Percentiles rank a stretch among this genome's conserved stretches.
phyloP scores from a whole-genome alignment of 2,113 vertebrate species.

The Ophthalmolycus amberensis region DNA sequence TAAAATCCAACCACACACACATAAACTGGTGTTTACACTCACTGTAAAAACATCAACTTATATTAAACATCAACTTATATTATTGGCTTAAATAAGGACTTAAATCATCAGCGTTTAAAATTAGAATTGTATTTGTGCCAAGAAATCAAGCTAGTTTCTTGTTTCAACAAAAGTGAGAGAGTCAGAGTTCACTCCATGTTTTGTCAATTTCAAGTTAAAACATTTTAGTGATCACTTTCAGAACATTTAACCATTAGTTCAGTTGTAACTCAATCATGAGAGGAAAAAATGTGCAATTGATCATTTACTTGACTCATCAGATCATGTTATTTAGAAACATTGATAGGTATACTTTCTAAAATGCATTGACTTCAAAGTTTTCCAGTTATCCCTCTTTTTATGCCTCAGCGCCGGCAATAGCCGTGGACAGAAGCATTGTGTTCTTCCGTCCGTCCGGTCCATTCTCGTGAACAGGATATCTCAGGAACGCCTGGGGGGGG shows the following conservation, averaged over 20 bases:
- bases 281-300: neutral
- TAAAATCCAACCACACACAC: constrained; percentile 7
- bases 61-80: neutral
- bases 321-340: too few relatives aligned
- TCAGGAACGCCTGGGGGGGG: neutral
- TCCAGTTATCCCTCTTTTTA: neutral
- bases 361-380: neutral
- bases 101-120: neutral
- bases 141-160: neutral
- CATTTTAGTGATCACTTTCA: too few relatives aligned
- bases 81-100: neutral
- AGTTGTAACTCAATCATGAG: neutral
- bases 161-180: neutral
- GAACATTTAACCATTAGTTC: neutral
- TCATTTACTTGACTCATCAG: too few relatives aligned
- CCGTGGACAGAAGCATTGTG: too few relatives aligned
- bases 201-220: neutral
- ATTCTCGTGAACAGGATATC: too few relatives aligned
- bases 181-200: neutral
- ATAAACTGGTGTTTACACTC: constrained; percentile 16
- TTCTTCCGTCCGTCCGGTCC: too few relatives aligned
- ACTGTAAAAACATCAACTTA: too few relatives aligned
- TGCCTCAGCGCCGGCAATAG: too few relatives aligned
- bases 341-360: too few relatives aligned
- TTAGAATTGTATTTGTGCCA: neutral